These are phyloP conservation scores for Megatriorchis doriae DNA, from an alignment of 2,113 vertebrate genomes.

Conservation along the genomic window DNA sequence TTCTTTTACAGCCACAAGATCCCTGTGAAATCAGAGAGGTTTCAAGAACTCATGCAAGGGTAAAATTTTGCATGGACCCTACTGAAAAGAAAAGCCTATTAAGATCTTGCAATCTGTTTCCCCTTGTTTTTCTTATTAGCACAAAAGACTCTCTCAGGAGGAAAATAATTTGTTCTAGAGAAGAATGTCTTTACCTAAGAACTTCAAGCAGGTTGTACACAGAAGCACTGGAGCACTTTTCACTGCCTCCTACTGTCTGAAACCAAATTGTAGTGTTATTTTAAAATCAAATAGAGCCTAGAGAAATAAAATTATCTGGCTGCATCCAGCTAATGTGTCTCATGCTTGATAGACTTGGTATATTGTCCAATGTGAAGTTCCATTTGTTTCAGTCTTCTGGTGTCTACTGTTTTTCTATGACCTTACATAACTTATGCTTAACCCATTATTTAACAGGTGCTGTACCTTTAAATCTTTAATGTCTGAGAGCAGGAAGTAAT, in stretches of 20 bases:
- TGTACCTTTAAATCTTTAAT: neutral
- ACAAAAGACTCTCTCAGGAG: neutral
- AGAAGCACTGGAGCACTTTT: neutral
- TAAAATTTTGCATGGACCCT: neutral
- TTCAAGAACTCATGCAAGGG: neutral
- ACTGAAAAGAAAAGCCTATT: neutral
- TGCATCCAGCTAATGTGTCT: neutral
- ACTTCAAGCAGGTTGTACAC: neutral
- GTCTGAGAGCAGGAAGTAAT: neutral
- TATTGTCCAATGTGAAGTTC: neutral
- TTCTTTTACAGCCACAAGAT: neutral
- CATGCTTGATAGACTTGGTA: neutral
- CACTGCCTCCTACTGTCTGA: neutral
- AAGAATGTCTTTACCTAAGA: neutral
- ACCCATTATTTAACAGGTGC: neutral
- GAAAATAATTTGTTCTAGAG: slow-evolving; percentile 1
- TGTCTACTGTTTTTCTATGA: neutral
- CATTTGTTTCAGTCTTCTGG: neutral
- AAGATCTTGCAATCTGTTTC: slow-evolving; percentile 19
- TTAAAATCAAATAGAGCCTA: neutral
- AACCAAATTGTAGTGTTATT: neutral
- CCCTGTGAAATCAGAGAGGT: slow-evolving; percentile 35
- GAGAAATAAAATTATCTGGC: neutral
- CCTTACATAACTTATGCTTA: neutral
- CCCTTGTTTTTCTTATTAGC: slow-evolving; percentile 20